phyloP scores from a whole-genome alignment of 2,113 vertebrate genomes.

The Indri indri region DNA sequence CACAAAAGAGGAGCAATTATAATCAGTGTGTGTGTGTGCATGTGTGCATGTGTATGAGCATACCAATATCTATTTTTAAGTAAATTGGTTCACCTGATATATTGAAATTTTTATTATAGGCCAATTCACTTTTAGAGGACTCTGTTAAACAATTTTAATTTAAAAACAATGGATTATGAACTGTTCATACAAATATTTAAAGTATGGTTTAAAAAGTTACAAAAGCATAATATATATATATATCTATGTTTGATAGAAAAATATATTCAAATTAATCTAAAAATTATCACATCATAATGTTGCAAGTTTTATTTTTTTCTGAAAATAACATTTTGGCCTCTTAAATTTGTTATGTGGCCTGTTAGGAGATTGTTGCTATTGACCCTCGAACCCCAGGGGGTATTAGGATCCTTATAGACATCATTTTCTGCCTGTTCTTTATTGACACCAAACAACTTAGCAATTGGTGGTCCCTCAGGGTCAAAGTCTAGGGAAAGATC shows the following conservation, averaged over 20 bases:
- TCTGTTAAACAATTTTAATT: background rate
- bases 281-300: constrained; percentile 14
- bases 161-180: background rate
- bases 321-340: background rate
- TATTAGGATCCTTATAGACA: constrained; percentile 1
- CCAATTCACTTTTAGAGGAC: background rate
- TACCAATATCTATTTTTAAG: background rate
- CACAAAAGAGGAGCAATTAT: background rate
- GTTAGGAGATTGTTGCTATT: background rate
- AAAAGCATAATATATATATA: background rate
- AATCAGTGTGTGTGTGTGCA: background rate
- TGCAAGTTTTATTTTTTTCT: background rate
- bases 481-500: constrained; percentile 50
- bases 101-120: background rate
- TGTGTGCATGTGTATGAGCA: background rate
- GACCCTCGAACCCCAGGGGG: background rate
- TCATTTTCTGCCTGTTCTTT: constrained; percentile 7
- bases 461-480: background rate
- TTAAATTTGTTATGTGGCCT: background rate
- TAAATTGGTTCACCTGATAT: background rate
- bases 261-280: background rate
- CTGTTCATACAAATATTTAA: background rate
- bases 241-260: background rate
- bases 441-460: constrained; percentile 54
- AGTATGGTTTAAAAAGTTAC: background rate